Percentiles rank a stretch among this genome's conserved stretches.
phyloP scores from a whole-genome alignment of 2,797 vertebrate genomes.

The Enteromius viviparus region DNA sequence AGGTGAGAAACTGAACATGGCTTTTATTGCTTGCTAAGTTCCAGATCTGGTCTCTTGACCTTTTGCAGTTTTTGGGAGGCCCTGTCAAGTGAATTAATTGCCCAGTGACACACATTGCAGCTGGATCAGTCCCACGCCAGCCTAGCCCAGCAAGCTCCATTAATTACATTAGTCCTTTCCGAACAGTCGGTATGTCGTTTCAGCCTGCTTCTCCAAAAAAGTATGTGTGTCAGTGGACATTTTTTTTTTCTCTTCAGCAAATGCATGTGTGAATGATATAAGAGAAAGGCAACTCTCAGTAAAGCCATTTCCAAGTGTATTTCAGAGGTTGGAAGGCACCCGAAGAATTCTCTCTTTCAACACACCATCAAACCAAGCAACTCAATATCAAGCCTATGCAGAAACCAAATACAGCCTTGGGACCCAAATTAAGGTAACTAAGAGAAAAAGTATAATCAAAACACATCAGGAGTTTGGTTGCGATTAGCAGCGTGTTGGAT shows the following conservation, averaged over 20 bases:
- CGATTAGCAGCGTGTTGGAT: constrained; percentile 17
- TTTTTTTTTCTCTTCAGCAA: not conserved
- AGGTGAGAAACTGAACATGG: constrained; percentile 9
- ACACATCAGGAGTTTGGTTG: constrained; percentile 20
- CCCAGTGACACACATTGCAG: constrained; percentile 47
- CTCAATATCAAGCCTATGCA: constrained; percentile 14
- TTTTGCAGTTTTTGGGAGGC: constrained; percentile 49
- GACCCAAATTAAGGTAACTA: constrained; percentile 27
- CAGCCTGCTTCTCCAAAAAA: constrained; percentile 33
- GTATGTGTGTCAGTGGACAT: not conserved
- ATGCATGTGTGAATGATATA: not conserved
- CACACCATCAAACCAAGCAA: constrained; percentile 15
- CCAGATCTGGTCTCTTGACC: constrained; percentile 45
- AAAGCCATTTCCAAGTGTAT: constrained; percentile 32
- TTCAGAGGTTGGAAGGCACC: constrained; percentile 27
- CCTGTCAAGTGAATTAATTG: constrained; percentile 61
- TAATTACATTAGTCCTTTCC: constrained; percentile 58
- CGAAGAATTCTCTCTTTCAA: constrained; percentile 19
- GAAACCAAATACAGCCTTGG: constrained; percentile 27
- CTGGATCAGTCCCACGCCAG: constrained; percentile 50
- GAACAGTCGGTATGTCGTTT: constrained; percentile 42
- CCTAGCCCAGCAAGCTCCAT: constrained; percentile 54
- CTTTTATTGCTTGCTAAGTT: constrained; percentile 41
- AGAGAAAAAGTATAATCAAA: constrained; percentile 33
- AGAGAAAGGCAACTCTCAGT: constrained; percentile 8